These are phyloP conservation scores for Tinamus major DNA, from an alignment of 2,797 vertebrate genomes.

Conservation along the genomic window DNA sequence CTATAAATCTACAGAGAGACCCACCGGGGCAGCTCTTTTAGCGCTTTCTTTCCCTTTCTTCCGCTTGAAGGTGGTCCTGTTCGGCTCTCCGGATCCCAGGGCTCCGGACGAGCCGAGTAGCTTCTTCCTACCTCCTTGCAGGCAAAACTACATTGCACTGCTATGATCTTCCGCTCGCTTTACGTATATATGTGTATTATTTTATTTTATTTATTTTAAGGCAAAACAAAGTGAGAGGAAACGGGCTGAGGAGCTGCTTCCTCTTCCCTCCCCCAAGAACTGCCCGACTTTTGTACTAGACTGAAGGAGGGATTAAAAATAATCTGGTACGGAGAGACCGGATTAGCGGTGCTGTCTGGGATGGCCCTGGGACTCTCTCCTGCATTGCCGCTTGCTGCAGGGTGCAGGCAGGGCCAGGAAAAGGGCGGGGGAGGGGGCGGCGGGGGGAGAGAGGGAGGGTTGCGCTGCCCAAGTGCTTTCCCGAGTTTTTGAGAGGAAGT, in stretches of 20 bases:
- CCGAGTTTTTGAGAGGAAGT: constrained; percentile 60
- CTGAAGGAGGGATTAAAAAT: neutral
- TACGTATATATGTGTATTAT: too few relatives aligned
- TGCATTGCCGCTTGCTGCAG: constrained; percentile 17
- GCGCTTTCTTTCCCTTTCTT: neutral
- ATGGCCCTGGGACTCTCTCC: neutral
- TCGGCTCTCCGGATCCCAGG: too few relatives aligned
- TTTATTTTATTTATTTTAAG: neutral
- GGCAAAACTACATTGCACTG: neutral
- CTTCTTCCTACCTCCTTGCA: neutral
- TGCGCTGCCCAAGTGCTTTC: constrained; percentile 19
- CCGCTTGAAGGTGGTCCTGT: neutral
- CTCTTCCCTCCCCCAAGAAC: neutral
- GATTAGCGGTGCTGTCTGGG: neutral
- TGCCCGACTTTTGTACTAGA: neutral
- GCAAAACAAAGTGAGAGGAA: neutral
- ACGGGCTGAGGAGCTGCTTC: neutral
- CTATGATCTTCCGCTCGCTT: neutral
- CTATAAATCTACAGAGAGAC: neutral
- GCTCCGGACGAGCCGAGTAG: neutral
- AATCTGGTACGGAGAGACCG: neutral
- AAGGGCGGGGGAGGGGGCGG: constrained; percentile 1
- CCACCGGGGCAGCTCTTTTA: neutral
- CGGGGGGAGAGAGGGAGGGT: neutral
- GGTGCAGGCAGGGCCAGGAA: constrained; percentile 41